Conservation (phyloP, 2,113 vertebrate genomes). For the Egretta garzetta region DNA sequence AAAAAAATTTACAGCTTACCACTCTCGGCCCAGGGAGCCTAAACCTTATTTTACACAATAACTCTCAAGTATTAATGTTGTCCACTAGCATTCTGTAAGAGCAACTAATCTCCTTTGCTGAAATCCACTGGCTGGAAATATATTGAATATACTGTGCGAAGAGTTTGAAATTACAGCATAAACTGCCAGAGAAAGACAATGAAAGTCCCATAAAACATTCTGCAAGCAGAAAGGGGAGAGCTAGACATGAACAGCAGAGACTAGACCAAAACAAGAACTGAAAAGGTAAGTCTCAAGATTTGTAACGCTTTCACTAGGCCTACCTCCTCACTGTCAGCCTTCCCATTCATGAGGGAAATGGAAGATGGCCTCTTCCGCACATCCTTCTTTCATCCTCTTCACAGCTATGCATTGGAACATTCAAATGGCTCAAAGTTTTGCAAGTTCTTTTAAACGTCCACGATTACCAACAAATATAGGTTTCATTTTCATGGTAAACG, state of each 20-base stretch:
- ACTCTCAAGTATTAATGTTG: slow-evolving; percentile 19
- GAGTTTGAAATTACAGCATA: neutral
- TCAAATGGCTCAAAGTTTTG: neutral
- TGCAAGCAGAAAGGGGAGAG: neutral
- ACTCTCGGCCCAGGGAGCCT: neutral
- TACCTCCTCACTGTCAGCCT: neutral
- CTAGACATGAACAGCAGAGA: neutral
- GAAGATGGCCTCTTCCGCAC: neutral
- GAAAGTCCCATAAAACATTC: neutral
- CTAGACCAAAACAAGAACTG: neutral
- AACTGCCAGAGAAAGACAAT: neutral
- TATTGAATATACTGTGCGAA: neutral
- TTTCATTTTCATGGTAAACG: neutral
- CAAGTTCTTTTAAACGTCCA: neutral
- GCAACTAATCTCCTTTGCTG: slow-evolving; percentile 26
- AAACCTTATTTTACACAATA: slow-evolving; percentile 25
- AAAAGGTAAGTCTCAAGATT: neutral
- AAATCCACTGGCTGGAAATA: slow-evolving; percentile 32
- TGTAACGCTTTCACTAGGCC: neutral
- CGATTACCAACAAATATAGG: rapidly evolving
- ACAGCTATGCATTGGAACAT: neutral
- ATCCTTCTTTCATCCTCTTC: neutral
- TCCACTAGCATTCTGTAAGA: slow-evolving; percentile 25
- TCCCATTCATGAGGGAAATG: neutral
- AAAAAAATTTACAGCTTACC: neutral